Conservation (phyloP, 2,113 vertebrate species). For the Fulica atra region DNA sequence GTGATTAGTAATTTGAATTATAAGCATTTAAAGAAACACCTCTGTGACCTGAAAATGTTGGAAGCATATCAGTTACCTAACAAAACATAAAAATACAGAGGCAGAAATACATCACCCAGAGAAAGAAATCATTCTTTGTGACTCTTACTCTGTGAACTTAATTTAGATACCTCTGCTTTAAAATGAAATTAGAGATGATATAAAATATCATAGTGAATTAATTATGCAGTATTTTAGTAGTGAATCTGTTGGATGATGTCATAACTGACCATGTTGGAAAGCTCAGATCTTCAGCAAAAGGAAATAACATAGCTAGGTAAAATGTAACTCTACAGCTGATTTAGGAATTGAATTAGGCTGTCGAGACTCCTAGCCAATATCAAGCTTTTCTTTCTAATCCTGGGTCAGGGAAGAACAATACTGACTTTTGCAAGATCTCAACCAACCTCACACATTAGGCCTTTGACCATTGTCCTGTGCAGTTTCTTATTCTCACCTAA, state of each 20-base stretch:
- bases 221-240: not conserved
- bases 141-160: not conserved
- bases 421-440: not conserved
- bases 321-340: not conserved
- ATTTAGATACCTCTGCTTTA: not conserved
- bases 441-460: not conserved
- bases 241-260: not conserved
- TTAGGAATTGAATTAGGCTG: not conserved
- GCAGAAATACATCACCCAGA: not conserved
- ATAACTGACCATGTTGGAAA: not conserved
- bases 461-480: not conserved
- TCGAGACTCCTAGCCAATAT: not conserved
- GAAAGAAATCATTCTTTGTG: not conserved
- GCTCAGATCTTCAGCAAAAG: not conserved
- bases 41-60: not conserved
- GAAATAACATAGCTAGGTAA: not conserved
- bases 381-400: not conserved
- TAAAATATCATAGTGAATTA: not conserved
- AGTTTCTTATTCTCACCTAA: not conserved
- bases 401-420: not conserved
- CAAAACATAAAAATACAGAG: not conserved
- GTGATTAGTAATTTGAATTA: not conserved
- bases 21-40: not conserved
- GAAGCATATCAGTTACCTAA: not conserved
- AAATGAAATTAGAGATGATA: not conserved